Percentiles rank a stretch among this genome's conserved stretches.
phyloP scores from a whole-genome alignment of 2,797 vertebrate species.

The Sparus aurata region DNA sequence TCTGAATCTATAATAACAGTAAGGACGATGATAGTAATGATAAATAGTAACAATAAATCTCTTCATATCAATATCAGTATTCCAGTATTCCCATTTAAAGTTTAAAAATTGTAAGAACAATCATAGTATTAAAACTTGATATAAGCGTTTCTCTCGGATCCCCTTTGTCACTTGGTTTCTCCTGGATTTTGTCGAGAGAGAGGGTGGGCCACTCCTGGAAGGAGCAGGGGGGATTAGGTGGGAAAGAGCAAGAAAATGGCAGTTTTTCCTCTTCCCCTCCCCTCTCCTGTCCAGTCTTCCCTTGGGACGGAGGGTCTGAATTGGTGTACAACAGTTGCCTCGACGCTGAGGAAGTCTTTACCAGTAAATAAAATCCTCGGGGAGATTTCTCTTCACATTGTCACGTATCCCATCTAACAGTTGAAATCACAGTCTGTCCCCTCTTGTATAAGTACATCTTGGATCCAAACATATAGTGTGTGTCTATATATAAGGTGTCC shows the following conservation, averaged over 20 bases:
- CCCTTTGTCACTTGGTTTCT: conserved; percentile 49
- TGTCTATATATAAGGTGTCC: conserved; percentile 79
- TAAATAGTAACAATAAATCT: conserved; percentile 82
- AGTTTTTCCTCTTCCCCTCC: conserved; percentile 80
- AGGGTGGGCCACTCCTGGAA: conserved; percentile 64
- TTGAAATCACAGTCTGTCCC: conserved; percentile 71
- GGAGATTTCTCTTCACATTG: conserved; percentile 54
- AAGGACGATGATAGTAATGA: conserved; percentile 86
- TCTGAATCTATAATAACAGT: conserved; percentile 78
- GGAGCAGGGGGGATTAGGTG: conserved; percentile 71
- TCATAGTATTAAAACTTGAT: conserved; percentile 87
- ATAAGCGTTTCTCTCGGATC: conserved; percentile 75
- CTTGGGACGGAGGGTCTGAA: conserved; percentile 59
- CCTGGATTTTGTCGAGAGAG: conserved; percentile 63
- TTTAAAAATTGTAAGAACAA: conserved; percentile 89
- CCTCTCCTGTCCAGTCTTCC: conserved; percentile 65
- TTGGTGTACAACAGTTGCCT: conserved; percentile 59
- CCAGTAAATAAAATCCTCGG: conserved; percentile 67
- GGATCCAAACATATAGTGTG: conserved; percentile 70
- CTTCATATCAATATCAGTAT: conserved; percentile 81
- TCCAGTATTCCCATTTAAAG: conserved; percentile 83
- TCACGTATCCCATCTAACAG: conserved; percentile 57
- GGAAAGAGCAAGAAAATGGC: conserved; percentile 82
- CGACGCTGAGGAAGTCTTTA: conserved; percentile 64
- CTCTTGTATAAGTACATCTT: conserved; percentile 53